Evolutionary conservation across 2,888 invertebrate species (phyloP).

Genomic region (Cabera pusaria): DNA sequence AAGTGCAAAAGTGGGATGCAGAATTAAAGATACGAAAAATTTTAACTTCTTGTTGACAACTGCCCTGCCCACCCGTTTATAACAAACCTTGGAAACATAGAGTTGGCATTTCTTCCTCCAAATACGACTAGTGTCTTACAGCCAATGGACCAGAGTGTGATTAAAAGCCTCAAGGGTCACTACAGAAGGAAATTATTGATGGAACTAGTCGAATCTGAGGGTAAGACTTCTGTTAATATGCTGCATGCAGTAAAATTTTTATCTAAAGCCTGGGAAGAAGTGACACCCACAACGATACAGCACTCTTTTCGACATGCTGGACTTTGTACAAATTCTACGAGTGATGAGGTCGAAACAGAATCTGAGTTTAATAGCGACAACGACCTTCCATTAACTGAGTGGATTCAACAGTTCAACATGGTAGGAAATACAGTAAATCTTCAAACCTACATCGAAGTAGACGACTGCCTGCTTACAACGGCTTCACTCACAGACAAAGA

Average conservation of each 20-base stretch:
- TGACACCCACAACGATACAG: constrained; percentile 33
- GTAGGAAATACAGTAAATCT: too few species aligned
- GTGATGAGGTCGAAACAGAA: too few species aligned
- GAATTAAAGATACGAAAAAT: constrained; percentile 24
- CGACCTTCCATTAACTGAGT: too few species aligned
- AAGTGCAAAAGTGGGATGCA: constrained; percentile 34
- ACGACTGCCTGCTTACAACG: too few species aligned
- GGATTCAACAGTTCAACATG: too few species aligned
- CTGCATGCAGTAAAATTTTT: constrained; percentile 17
- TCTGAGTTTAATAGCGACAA: too few species aligned
- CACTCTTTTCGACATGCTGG: constrained; percentile 39
- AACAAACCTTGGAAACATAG: constrained; percentile 31
- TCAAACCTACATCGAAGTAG: too few species aligned
- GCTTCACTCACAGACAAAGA: too few species aligned
- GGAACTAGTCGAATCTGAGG: constrained; percentile 20
- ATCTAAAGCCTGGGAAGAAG: constrained; percentile 38
- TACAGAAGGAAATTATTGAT: constrained; percentile 30
- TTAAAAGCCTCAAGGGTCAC: constrained; percentile 27
- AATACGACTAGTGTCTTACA: constrained; percentile 19
- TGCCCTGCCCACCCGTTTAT: constrained; percentile 21
- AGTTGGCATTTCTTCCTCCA: constrained; percentile 33
- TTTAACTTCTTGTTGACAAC: constrained; percentile 9
- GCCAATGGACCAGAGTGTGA: constrained; percentile 28
- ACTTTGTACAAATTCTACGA: too few species aligned
- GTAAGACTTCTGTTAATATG: constrained; percentile 16